Base-by-base conservation (phyloP, 2,113 vertebrate genomes). In the Mormyrus iriodes region DNA sequence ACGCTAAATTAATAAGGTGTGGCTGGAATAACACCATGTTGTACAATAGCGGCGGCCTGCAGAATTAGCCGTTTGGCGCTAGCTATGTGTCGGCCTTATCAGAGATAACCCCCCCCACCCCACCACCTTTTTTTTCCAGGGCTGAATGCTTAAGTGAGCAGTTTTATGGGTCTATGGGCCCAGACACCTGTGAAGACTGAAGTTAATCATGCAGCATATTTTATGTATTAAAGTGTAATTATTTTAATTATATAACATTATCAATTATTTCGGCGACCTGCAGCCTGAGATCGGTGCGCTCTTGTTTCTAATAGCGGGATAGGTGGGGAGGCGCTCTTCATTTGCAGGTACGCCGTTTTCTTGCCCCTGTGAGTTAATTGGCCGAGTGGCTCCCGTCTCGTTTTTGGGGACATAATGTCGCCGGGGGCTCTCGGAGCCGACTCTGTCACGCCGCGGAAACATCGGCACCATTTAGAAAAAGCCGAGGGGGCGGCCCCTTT, bases 401-500 rank as follows among this genome's bases (percentile, higher is more conserved):
- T 95, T 95, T 94, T 92, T 91, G 92, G 92, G 65, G 88, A 92
- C 92, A 94, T 95, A 96, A 96, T 96, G 90, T 93, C 91, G 93
- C 93, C 93, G 94, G 95, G 93, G 94, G 93, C 92, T 95, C 93
- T 93, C 92, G 92, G 90, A 86, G 92, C 92, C 87, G 21, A 93
- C 92, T 95, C 95, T 96, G 95, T 95, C 91, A 92, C 90, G 91
- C 91, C 85, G 90, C 90, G 93, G 93, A 94, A 94, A 94, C 92
- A 91, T 95, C 93, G 93, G 93, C 90, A 90, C 95, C 95, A 96
- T 96, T 96, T 95, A 94, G 93, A 94, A 85, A 91, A 93, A 93
- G 85, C 85, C 93, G 91, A 94, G 95, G 95, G 95, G 44, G 58
- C 86, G 39, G 58, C 55, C 69, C 87, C 53, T 85, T 88, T 95